Evolutionary conservation across 2,797 vertebrate genomes (phyloP), one percentile per base, ranked within the genome.

Genomic region (Channa striata): DNA sequence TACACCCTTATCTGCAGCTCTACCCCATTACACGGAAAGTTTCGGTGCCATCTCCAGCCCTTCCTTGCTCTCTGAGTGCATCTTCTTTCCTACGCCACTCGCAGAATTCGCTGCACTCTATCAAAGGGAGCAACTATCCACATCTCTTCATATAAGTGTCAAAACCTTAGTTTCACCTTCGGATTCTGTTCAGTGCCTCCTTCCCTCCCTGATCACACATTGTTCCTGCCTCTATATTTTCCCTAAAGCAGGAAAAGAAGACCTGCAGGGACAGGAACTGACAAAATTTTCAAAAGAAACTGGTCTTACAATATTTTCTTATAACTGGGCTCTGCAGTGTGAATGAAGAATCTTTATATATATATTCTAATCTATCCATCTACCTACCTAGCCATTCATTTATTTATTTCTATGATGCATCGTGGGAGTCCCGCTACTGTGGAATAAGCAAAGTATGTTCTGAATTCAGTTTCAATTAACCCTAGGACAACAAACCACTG

Each of bases 1-100:
- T 30, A 23, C 67, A 66, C 30, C 51, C 64, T 78, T 71, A 79
- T 87, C 78, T 85, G 64, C 80, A 77, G 83, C 70, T 78, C 68
- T 44, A 53, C 76, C 72, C 75, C 48, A 70, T 72, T 70, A 84
- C 74, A 74, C 78, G 33, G 25, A n/a, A 56, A 74, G 65, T 64
- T 77, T 80, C 57, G 48, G 57, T 66, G 51, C 51, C 53, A 47
- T 60, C 56, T 20, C 33, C 19, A 50, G 54, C 64, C 56, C 56
- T 61, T 61, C 68, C 21, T 53, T 62, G 48, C 37, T 60, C 44
- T 66, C 16, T 65, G 39, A 16, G 42, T 67, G 59, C 25, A 39
- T 59, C 42, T 46, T 19, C 46, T 25, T 64, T 11, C 19, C 56
- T 48, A 46, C 12, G 20, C 42, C 14, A 64, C 37, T 67, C 8